Percentiles rank a stretch among this genome's conserved stretches.
These are phyloP conservation scores for Lucifuga dentata DNA, from an alignment of 2,113 vertebrate species.

Conservation along the genomic window DNA sequence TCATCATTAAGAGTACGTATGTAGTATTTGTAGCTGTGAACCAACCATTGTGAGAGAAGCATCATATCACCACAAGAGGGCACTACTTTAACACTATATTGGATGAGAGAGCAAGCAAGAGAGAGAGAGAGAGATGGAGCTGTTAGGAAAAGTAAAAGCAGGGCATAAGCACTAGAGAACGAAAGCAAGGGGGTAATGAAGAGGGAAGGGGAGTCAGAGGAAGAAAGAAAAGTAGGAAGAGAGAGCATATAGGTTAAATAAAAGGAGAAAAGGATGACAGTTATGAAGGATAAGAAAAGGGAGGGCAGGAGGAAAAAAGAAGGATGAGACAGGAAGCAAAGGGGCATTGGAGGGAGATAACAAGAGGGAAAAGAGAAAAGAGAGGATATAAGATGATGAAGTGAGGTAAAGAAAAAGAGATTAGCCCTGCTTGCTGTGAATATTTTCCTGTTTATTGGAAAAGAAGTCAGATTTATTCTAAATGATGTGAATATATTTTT, in stretches of 20 bases:
- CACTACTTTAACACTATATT: slow-evolving; percentile 32
- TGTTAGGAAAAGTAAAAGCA: too few species aligned
- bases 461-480: slow-evolving; percentile 10
- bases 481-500: slow-evolving; percentile 2
- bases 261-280: not conserved
- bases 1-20: too few species aligned
- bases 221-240: not conserved
- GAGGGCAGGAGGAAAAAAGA: not conserved
- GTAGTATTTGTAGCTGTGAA: not conserved
- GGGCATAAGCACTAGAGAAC: too few species aligned
- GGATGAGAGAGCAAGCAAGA: not conserved
- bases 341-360: not conserved
- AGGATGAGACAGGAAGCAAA: not conserved
- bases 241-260: not conserved
- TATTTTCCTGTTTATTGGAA: slow-evolving; percentile 4
- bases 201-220: not conserved
- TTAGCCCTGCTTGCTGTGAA: slow-evolving; percentile 19
- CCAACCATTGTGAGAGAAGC: not conserved
- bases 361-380: not conserved
- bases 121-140: not conserved
- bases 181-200: not conserved
- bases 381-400: not conserved
- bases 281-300: too few species aligned
- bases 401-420: not conserved
- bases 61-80: slow-evolving; percentile 60